Evolutionary conservation across 2,113 vertebrate species (phyloP).

Genomic region (Brachyhypopomus occidentalis): DNA sequence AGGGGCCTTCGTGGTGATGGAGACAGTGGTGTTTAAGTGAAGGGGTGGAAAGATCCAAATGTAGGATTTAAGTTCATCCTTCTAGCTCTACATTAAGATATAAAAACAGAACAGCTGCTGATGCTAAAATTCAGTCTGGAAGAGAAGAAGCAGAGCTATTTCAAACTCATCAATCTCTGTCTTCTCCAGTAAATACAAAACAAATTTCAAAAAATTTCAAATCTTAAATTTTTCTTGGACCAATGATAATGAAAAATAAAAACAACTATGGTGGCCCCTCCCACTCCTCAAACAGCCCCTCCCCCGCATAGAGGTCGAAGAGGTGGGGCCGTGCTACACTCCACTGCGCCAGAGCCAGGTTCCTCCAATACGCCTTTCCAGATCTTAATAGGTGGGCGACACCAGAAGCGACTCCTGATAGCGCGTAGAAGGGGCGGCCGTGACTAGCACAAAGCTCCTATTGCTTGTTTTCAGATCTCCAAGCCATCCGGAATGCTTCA

Average conservation of each 20-base stretch:
- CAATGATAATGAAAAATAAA: constrained; percentile 1
- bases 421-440: neutral
- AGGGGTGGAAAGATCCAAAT: neutral
- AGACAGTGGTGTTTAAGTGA: neutral
- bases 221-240: neutral
- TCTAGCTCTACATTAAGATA: neutral
- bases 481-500: neutral
- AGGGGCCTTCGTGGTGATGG: neutral
- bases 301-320: neutral
- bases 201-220: no score
- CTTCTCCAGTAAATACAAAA: no score
- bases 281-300: constrained; percentile 14
- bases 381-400: neutral
- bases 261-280: neutral
- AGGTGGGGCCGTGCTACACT: constrained; percentile 46
- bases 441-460: neutral
- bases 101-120: constrained; percentile 1
- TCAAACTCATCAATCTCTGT: no score
- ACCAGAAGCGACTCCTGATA: neutral
- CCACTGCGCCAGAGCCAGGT: constrained; percentile 27
- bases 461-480: neutral
- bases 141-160: no score
- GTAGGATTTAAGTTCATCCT: neutral
- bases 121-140: no score
- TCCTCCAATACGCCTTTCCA: neutral